These are phyloP conservation scores for Phortica magna DNA, from an alignment of 2,888 invertebrate species.

Conservation along the genomic window DNA sequence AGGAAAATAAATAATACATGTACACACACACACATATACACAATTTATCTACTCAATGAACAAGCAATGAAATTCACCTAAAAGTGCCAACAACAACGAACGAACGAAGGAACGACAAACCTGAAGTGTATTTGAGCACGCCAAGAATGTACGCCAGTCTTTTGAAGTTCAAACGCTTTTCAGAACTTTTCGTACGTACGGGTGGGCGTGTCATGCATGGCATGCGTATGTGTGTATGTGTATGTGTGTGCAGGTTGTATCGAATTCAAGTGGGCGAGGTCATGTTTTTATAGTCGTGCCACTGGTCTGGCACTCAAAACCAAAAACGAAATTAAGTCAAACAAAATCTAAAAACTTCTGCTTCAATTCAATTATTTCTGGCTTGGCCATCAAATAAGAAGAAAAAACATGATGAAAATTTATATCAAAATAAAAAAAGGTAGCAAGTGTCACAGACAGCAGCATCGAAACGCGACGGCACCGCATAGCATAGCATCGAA, in stretches of 20 bases:
- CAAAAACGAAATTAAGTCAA: conserved; percentile 23
- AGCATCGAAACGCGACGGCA: too few species aligned
- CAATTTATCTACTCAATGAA: conserved; percentile 12
- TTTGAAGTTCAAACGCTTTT: too few species aligned
- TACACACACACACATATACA: background rate
- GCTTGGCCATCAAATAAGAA: background rate
- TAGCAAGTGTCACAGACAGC: too few species aligned
- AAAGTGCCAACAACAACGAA: background rate
- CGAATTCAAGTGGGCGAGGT: too few species aligned
- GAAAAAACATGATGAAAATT: background rate
- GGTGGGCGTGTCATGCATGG: too few species aligned
- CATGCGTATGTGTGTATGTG: too few species aligned
- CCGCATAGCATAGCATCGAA: too few species aligned
- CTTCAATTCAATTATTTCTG: background rate
- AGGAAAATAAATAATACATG: background rate
- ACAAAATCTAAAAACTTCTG: conserved; percentile 14
- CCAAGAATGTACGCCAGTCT: too few species aligned
- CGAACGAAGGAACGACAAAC: background rate
- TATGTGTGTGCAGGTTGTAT: too few species aligned
- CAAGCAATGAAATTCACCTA: background rate
- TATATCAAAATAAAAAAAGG: background rate
- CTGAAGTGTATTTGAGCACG: background rate
- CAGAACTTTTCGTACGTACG: too few species aligned
- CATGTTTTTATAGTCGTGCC: background rate
- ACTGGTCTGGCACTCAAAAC: background rate